Evolutionary conservation across 2,113 vertebrate genomes (phyloP).

Genomic region (Thermophis baileyi): DNA sequence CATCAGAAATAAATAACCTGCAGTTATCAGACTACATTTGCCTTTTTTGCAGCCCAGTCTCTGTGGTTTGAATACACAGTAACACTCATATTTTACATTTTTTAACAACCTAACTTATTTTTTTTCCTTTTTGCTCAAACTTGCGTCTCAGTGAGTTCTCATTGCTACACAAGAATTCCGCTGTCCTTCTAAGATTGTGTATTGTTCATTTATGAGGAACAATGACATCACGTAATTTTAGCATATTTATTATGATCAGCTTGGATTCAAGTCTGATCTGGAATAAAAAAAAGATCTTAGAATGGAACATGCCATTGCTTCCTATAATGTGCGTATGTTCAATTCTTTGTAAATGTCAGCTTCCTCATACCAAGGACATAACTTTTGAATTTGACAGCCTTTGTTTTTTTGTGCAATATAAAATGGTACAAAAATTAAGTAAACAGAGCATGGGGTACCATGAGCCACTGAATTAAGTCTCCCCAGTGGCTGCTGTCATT

Average conservation of each 20-base stretch:
- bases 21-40: neutral
- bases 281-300: neutral
- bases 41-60: neutral
- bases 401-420: neutral
- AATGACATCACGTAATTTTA: neutral
- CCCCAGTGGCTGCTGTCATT: neutral
- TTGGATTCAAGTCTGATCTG: neutral
- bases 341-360: neutral
- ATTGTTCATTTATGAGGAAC: neutral
- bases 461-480: neutral
- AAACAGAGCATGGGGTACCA: neutral
- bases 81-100: neutral
- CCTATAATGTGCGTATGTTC: neutral
- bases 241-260: neutral
- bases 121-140: neutral
- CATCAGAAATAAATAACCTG: neutral
- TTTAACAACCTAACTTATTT: neutral
- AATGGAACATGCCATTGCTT: neutral
- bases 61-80: neutral
- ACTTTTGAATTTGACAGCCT: neutral
- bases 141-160: neutral
- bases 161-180: neutral
- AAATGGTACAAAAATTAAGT: neutral
- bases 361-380: neutral
- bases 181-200: neutral